Evolutionary conservation across 2,797 vertebrate species (phyloP).

Genomic region (Heteromormyrus szaboi): DNA sequence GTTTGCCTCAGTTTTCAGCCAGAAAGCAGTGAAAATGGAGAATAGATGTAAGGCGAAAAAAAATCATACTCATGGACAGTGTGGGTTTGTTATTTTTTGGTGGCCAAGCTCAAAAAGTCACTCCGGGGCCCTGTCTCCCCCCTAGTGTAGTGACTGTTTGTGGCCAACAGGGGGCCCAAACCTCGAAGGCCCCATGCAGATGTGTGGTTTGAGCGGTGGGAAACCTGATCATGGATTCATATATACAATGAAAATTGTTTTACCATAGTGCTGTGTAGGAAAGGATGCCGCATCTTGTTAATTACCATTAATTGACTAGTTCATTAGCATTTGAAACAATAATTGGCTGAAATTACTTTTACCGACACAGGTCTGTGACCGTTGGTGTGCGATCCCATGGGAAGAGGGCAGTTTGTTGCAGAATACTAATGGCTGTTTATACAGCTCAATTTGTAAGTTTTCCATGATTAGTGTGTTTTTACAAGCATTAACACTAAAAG

Average conservation of each 20-base stretch:
- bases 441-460: neutral
- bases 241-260: neutral
- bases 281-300: neutral
- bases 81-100: neutral
- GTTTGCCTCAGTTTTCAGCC: neutral
- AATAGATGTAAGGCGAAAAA: neutral
- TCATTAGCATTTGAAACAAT: neutral
- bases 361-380: neutral
- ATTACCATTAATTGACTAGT: neutral
- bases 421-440: neutral
- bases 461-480: neutral
- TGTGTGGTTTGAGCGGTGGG: neutral
- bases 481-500: neutral
- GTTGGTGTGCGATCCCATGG: neutral
- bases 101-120: neutral
- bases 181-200: neutral
- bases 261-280: neutral
- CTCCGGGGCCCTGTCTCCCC: neutral
- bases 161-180: neutral
- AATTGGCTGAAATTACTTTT: neutral
- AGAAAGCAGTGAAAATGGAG: neutral
- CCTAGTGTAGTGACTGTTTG: neutral
- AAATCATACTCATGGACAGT: neutral
- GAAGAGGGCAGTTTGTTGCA: neutral
- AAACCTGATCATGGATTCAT: neutral